Conservation (phyloP, 2,113 vertebrate genomes). For the Dicaeum eximium region DNA sequence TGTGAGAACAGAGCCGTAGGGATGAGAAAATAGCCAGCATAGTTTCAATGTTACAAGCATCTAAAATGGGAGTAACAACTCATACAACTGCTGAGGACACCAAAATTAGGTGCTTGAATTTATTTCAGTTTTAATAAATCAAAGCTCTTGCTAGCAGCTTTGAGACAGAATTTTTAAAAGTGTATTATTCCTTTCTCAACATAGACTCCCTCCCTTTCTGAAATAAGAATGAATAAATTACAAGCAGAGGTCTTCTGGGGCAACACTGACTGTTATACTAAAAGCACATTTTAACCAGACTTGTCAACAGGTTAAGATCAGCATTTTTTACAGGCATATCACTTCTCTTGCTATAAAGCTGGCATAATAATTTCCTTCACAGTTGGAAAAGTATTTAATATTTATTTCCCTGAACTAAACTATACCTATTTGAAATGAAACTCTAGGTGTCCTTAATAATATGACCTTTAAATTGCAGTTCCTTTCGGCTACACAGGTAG, state of each 20-base stretch:
- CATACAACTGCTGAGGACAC: not conserved
- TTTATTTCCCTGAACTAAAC: conserved; percentile 41
- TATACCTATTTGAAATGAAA: not conserved
- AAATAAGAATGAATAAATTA: conserved; percentile 24
- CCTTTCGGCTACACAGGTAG: not conserved
- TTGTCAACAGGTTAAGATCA: conserved; percentile 51
- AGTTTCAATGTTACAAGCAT: not conserved
- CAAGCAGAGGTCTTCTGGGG: not conserved
- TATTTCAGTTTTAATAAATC: conserved; percentile 59
- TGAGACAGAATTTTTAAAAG: conserved; percentile 2
- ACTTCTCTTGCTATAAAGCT: not conserved
- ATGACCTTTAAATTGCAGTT: not conserved
- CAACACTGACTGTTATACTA: not conserved
- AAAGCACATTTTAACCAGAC: conserved; percentile 13
- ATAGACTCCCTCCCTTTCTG: not conserved
- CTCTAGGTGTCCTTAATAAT: not conserved
- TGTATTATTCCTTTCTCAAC: not conserved
- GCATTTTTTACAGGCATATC: conserved; percentile 15
- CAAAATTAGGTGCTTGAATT: conserved; percentile 39
- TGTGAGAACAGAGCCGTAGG: not conserved
- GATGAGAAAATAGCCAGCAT: not conserved
- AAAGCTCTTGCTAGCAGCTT: not conserved
- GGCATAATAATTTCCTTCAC: conserved; percentile 41
- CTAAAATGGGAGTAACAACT: conserved; percentile 11
- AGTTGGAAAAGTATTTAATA: conserved; percentile 41